Evolutionary conservation across 2,888 invertebrate species (phyloP).

Genomic region (Endotricha flammealis): DNA sequence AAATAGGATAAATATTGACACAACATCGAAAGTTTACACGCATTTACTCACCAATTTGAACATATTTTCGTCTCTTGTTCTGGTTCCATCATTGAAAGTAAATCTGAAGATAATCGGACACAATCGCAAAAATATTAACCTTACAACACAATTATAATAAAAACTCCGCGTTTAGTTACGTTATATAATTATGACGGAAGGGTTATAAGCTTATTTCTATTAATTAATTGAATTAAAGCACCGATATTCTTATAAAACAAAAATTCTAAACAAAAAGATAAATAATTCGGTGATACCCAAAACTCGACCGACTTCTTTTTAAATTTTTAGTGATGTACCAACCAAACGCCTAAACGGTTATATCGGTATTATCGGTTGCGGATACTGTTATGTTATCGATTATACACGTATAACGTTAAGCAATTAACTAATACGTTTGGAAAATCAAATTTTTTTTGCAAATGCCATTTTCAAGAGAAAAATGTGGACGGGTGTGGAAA

Average conservation of each 20-base stretch:
- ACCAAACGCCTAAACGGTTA: background rate
- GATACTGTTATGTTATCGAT: no score
- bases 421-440: no score
- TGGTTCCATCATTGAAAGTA: slow-evolving; percentile 44
- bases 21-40: slow-evolving; percentile 32
- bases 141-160: background rate
- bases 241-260: no score
- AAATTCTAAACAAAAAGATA: slow-evolving; percentile 9
- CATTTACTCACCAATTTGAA: slow-evolving; percentile 69
- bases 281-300: slow-evolving; percentile 16
- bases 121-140: slow-evolving; percentile 6
- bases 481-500: no score
- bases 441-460: no score
- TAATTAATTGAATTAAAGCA: no score
- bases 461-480: no score
- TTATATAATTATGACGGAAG: background rate
- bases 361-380: no score
- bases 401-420: no score
- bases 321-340: slow-evolving; percentile 12
- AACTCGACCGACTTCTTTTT: slow-evolving; percentile 14
- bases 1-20: slow-evolving; percentile 66
- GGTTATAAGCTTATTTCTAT: no score
- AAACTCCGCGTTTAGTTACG: background rate
- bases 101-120: no score
- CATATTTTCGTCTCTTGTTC: slow-evolving; percentile 63